A percentile compares a stretch with the other conserved stretches of the same genome.
Conservation (phyloP, 2,888 invertebrate species). For the Odontocolon sp. region DNA sequence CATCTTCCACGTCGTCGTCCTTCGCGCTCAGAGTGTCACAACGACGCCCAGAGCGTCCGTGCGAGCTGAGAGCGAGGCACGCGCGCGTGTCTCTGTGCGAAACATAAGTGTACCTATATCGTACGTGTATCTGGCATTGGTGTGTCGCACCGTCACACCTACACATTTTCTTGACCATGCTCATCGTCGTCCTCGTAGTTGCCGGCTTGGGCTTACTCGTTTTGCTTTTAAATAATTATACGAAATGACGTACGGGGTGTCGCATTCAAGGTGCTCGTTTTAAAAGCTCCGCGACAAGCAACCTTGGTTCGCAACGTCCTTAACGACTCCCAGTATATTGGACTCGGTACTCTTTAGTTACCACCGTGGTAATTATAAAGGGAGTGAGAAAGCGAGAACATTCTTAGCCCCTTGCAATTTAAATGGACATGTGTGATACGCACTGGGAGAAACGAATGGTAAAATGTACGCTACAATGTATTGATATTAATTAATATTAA, state of each 20-base stretch:
- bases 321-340: neutral
- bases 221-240: constrained; percentile 67
- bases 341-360: neutral
- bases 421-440: no score
- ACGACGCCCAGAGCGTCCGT: constrained; percentile 76
- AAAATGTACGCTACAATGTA: no score
- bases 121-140: constrained; percentile 23
- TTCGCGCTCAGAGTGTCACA: constrained; percentile 79
- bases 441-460: no score
- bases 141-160: constrained; percentile 20
- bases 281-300: constrained; percentile 16
- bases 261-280: no score
- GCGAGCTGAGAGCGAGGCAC: constrained; percentile 63
- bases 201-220: constrained; percentile 42
- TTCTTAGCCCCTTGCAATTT: no score
- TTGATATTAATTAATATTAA: no score
- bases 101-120: constrained; percentile 52
- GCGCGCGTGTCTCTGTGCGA: constrained; percentile 57
- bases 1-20: constrained; percentile 68
- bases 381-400: neutral
- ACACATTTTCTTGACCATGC: constrained; percentile 15
- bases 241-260: constrained; percentile 63
- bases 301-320: neutral
- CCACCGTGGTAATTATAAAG: neutral
- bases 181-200: constrained; percentile 8